Conservation (phyloP, 2,888 invertebrate genomes). For the Netelia fuscicornis region DNA sequence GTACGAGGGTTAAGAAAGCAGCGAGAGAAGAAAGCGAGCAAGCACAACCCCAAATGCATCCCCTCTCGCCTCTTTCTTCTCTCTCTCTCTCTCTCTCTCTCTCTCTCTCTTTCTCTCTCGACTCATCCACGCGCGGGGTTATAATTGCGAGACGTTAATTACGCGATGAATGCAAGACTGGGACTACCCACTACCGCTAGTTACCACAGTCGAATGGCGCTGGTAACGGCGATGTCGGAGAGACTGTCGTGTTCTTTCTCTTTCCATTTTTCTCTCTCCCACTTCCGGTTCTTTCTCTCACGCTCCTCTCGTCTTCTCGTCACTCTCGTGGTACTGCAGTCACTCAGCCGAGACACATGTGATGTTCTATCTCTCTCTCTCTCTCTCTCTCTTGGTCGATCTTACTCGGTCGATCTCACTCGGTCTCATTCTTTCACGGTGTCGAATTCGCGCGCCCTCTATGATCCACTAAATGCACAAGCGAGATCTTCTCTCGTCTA, state of each 20-base stretch:
- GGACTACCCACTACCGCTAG: slow-evolving; percentile 60
- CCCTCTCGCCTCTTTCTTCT: slow-evolving; percentile 11
- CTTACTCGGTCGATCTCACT: not conserved
- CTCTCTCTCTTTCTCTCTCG: slow-evolving; percentile 54
- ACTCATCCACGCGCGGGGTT: slow-evolving; percentile 70
- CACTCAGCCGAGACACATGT: slow-evolving; percentile 71
- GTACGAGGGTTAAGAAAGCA: slow-evolving; percentile 22
- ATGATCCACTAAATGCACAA: slow-evolving; percentile 29
- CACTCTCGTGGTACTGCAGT: slow-evolving; percentile 70
- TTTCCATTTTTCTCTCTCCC: slow-evolving; percentile 17
- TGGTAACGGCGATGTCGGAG: slow-evolving; percentile 20
- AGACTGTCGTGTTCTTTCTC: slow-evolving; percentile 3
- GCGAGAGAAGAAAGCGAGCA: slow-evolving; percentile 46
- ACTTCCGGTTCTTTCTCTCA: slow-evolving; percentile 19
- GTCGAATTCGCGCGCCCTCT: slow-evolving; percentile 69
- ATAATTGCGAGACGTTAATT: slow-evolving; percentile 82
- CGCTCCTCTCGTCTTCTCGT: slow-evolving; percentile 46
- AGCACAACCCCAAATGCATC: slow-evolving; percentile 34
- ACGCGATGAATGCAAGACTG: slow-evolving; percentile 76
- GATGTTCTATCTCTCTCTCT: not conserved
- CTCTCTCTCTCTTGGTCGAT: not conserved
- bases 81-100: slow-evolving; percentile 23
- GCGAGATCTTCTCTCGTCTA: slow-evolving; percentile 23
- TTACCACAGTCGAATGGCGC: slow-evolving; percentile 63
- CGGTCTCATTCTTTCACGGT: slow-evolving; percentile 54